Evolutionary conservation across 1,140 invertebrate genomes (phyloP), one percentile per base, ranked within the genome.

Genomic region (Macrosteles quadrilineatus): DNA sequence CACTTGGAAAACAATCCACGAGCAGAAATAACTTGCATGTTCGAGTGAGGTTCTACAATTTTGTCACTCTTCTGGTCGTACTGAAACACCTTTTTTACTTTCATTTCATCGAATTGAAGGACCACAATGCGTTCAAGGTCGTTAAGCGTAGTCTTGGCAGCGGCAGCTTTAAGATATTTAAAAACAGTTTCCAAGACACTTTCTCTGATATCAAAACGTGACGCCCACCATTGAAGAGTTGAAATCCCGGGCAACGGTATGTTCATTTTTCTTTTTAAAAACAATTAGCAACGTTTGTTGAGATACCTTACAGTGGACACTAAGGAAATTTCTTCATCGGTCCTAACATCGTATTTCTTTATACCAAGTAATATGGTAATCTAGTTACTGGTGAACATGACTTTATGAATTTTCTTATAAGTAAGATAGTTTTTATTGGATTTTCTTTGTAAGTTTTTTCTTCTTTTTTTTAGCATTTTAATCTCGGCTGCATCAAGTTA

Each of bases 281-380:
- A 67, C n/a, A 50, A 27, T 6, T 6, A 67, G 64, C 64, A 67
- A 67, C 29, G 64, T 40, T 67, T 67, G 64, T 32, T 67, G n/a
- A 67, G n/a, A 47, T 47, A 67, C 36, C 64, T 67, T 67, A 67
- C 19, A n/a, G 64, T 67, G 32, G 40, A 67, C 32, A 32, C 64
- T 27, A 67, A 67, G 17, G 64, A 67, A 30, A 67, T 67, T 67
- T 67, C 64, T 19, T 67, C 64, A 67, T 27, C n/a, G 14, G 64
- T 67, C 64, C 64, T 47, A n/a, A 21, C 21, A 36, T 47, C 27
- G 19, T 19, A n/a, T 36, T 36, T 67, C 17, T 14, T 36, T 27
- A 17, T 36, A 43, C 27, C 17, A 19, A 36, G 17, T 17, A 67
- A 12, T 55, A 14, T 55, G 11, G 50, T 23, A 11, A 55, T 23